Evolutionary conservation across 1,140 invertebrate genomes (phyloP).

Genomic region (Branchinecta lindahli): DNA sequence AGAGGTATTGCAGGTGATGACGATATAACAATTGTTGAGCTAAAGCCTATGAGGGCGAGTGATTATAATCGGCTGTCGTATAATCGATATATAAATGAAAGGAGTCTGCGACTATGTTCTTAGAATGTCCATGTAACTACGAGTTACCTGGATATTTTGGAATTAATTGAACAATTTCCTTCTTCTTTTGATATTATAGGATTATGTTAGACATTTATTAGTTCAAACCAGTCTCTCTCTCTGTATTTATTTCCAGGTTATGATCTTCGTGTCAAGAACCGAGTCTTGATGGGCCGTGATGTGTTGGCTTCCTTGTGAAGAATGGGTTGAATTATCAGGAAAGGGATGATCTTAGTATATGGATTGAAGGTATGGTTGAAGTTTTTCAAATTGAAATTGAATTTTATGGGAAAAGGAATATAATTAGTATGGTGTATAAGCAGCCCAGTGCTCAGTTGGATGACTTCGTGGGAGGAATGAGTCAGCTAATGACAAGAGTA

Average conservation of each 20-base stretch:
- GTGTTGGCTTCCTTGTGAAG: background rate
- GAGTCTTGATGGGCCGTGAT: background rate
- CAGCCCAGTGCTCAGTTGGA: background rate
- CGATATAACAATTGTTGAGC: background rate
- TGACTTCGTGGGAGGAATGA: background rate
- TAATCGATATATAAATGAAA: background rate
- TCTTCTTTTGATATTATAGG: slow-evolving; percentile 2
- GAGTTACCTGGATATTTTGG: background rate
- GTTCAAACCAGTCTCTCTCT: slow-evolving; percentile 6
- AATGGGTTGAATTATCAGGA: slow-evolving; percentile 8
- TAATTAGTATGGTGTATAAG: slow-evolving; percentile 10
- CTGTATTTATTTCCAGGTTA: slow-evolving; percentile 4
- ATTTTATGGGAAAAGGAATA: background rate
- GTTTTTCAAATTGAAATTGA: background rate
- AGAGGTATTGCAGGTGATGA: slow-evolving; percentile 8
- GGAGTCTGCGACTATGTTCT: background rate
- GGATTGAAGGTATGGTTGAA: background rate
- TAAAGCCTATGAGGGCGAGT: background rate
- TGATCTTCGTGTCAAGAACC: slow-evolving; percentile 6
- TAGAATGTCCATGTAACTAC: slow-evolving; percentile 1
- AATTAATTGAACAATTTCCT: background rate
- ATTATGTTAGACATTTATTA: background rate
- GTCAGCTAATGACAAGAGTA: background rate
- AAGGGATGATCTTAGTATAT: slow-evolving; percentile 9
- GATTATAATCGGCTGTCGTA: background rate